phyloP scores from a whole-genome alignment of 1,140 invertebrate genomes.

The Procambarus clarkii region DNA sequence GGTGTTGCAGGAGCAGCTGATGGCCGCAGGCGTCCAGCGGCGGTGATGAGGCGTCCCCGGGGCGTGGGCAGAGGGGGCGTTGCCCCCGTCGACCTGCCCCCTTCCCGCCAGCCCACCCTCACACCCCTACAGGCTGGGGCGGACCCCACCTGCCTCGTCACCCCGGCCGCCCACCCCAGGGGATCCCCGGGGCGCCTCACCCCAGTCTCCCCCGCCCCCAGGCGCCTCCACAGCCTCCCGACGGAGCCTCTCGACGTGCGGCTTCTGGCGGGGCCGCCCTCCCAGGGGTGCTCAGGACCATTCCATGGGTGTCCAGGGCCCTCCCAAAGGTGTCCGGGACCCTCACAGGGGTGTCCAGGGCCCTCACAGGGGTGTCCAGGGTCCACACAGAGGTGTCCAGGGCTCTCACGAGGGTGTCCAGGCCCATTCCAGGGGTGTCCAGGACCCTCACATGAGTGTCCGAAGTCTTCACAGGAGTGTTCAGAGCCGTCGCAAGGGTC shows the following conservation, averaged over 20 bases:
- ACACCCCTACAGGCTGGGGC: constrained; percentile 39
- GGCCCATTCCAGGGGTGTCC: neutral
- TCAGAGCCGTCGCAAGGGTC: too few species aligned
- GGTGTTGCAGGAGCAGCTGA: neutral
- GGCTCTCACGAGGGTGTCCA: neutral
- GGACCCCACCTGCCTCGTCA: constrained; percentile 18
- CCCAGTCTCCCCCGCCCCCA: neutral
- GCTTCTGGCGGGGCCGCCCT: neutral
- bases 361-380: neutral
- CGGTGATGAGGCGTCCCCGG: constrained; percentile 21
- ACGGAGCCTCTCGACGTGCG: constrained; percentile 23
- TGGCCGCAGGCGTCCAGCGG: neutral
- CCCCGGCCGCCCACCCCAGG: neutral
- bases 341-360: neutral
- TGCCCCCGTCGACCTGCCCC: neutral
- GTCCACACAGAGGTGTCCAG: neutral
- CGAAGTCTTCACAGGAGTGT: neutral
- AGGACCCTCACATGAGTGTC: neutral
- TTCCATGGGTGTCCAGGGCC: too few species aligned
- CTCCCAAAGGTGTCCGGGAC: neutral
- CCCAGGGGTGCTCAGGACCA: neutral
- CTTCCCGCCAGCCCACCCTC: neutral
- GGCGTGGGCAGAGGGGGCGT: neutral
- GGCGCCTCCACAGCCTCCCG: neutral
- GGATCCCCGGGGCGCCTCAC: neutral